A percentile compares a stretch with the other conserved stretches of the same genome.
Conservation (phyloP, 2,797 vertebrate genomes). For the Hozukius guyotensis region DNA sequence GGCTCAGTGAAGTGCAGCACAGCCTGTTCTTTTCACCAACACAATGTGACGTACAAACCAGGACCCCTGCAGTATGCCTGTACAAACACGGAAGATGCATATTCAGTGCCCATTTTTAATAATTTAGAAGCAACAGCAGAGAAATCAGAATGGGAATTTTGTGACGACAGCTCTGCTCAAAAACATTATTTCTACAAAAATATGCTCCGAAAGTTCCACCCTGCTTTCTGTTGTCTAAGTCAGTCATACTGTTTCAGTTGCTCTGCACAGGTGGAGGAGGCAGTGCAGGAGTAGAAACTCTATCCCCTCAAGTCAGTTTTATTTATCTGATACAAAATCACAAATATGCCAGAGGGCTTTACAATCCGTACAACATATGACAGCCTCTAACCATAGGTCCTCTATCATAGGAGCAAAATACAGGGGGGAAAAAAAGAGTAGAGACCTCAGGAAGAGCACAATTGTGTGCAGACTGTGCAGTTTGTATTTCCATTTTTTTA, state of each 20-base stretch:
- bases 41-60: slow-evolving; percentile 24
- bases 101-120: slow-evolving; percentile 1
- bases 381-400: neutral
- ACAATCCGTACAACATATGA: neutral
- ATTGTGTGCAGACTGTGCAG: neutral
- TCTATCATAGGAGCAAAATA: neutral
- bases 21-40: slow-evolving; percentile 25
- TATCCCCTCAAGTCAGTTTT: neutral
- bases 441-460: neutral
- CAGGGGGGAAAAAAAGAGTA: rapidly evolving
- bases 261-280: neutral
- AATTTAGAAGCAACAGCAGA: slow-evolving; percentile 4
- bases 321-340: neutral
- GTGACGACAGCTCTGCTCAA: neutral
- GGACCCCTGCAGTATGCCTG: slow-evolving; percentile 28
- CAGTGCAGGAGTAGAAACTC: neutral
- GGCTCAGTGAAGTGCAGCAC: slow-evolving; percentile 17
- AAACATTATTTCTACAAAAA: neutral
- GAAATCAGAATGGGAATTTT: neutral
- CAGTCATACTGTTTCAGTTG: neutral
- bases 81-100: neutral
- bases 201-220: neutral
- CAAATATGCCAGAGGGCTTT: neutral
- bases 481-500: neutral
- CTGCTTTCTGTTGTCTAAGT: neutral